Base-by-base conservation (phyloP, 1,140 invertebrate genomes). In the Lepidostoma basale region DNA sequence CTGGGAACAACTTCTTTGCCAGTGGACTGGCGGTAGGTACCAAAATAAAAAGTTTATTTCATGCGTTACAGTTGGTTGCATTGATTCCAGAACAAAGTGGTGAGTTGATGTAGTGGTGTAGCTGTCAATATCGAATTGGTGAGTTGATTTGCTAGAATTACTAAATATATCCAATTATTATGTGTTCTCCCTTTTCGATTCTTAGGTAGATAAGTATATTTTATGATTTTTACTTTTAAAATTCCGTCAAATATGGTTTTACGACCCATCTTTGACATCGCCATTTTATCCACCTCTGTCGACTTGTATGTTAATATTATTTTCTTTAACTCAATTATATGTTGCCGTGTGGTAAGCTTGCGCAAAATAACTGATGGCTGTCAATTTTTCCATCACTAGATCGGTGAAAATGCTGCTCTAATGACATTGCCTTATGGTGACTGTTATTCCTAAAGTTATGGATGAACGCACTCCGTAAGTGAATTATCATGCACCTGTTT, bases 401-500 rank as follows among this genome's bases (percentile, higher is more conserved):
- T 59, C 16, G 26, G 52, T 66, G 64, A 45, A 25, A 58, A 66
- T 66, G 49, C 64, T 66, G 64, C 49, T 40, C 64, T 66, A 66
- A 66, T 66, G 64, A 44, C 52, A 58, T 26, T 40, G 45, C 67
- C 70, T 68, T 70, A 74, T 72, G 70, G 70, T 73, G 65, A 47
- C 68, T 58, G 68, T 58, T 56, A 54, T 64, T 44, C 66, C 59
- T 52, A 68, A 65, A 70, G 60, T 56, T 68, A 74, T 74, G 73
- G 73, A 73, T 68, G 70, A 74, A 14, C 64, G 73, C 60, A 56
- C 70, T 30, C 73, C 70, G 73, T 74, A 64, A 74, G 73, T 74
- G 49, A 56, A 40, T 45, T 36, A 20, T 25, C 16, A 65, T 66
- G 39, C 64, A 66, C 64, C 52, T 66, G 64, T 58, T 58, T 54